A percentile compares a stretch with the other conserved stretches of the same genome.
phyloP scores from a whole-genome alignment of 2,113 vertebrate species.

The Solenodon paradoxus region DNA sequence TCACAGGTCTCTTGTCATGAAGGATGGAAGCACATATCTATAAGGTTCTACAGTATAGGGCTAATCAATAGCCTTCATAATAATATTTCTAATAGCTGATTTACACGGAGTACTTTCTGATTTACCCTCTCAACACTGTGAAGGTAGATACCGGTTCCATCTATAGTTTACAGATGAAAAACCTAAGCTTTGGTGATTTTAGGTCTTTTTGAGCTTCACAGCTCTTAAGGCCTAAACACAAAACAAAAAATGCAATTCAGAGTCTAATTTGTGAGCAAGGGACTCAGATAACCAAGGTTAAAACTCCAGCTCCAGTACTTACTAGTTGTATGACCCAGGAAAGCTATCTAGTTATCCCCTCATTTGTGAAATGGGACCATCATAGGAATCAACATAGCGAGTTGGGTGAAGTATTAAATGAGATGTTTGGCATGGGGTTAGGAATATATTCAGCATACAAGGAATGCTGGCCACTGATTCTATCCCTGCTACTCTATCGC shows the following conservation, averaged over 20 bases:
- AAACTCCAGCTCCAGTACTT: not conserved
- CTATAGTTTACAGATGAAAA: not conserved
- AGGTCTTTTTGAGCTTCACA: not conserved
- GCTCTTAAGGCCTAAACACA: not conserved
- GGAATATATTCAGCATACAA: not conserved
- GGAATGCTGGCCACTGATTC: not conserved
- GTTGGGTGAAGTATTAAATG: not conserved
- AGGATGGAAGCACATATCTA: not conserved
- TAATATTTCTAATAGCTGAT: not conserved
- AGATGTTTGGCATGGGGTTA: accelerated
- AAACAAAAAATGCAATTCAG: not conserved
- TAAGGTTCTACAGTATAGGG: not conserved
- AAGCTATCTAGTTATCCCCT: not conserved
- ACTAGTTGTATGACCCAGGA: not conserved
- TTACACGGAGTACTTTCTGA: not conserved
- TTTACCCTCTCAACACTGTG: not conserved
- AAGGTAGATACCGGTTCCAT: not conserved
- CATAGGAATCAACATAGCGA: not conserved
- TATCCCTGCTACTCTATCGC: not conserved
- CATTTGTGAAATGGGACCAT: not conserved
- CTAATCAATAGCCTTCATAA: not conserved
- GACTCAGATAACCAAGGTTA: not conserved
- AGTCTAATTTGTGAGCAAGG: not conserved
- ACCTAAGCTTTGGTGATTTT: not conserved
- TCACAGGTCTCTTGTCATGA: not conserved